Evolutionary conservation across 2,797 vertebrate species (phyloP).

Genomic region (Moxostoma hubbsi): DNA sequence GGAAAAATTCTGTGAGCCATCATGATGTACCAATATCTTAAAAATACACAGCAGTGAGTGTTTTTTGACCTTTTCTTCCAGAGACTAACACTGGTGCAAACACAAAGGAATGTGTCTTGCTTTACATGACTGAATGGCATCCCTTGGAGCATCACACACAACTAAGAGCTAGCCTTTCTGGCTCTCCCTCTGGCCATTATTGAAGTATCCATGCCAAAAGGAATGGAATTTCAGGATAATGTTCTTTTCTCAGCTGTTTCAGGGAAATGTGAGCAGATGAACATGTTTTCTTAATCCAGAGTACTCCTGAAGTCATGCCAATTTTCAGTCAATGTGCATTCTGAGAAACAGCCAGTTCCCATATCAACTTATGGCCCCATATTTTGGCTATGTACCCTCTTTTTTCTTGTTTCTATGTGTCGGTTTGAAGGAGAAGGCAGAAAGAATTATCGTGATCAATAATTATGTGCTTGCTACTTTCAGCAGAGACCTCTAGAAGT

Average conservation of each 20-base stretch:
- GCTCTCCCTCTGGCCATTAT: conserved; percentile 47
- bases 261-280: conserved; percentile 50
- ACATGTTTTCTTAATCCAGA: conserved; percentile 38
- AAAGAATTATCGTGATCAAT: neutral
- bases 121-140: conserved; percentile 56
- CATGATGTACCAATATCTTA: conserved; percentile 19
- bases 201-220: conserved; percentile 46
- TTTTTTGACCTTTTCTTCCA: conserved; percentile 54
- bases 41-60: conserved; percentile 38
- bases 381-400: conserved; percentile 14
- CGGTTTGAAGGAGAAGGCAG: conserved; percentile 2
- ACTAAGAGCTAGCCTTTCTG: conserved; percentile 46
- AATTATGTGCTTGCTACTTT: conserved; percentile 11
- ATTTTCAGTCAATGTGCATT: conserved; percentile 25
- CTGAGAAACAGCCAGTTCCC: conserved; percentile 3
- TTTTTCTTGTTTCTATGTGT: conserved; percentile 1
- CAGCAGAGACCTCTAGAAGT: conserved; percentile 39
- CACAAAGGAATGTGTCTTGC: conserved; percentile 54
- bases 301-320: conserved; percentile 39
- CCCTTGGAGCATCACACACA: conserved; percentile 53
- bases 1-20: conserved; percentile 25
- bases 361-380: conserved; percentile 22
- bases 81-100: conserved; percentile 48
- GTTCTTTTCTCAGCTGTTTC: conserved; percentile 57
- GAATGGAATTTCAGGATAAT: conserved; percentile 57